These are phyloP conservation scores for Rhagophthalmus giganteus DNA, from an alignment of 2,888 invertebrate species.

Conservation along the genomic window DNA sequence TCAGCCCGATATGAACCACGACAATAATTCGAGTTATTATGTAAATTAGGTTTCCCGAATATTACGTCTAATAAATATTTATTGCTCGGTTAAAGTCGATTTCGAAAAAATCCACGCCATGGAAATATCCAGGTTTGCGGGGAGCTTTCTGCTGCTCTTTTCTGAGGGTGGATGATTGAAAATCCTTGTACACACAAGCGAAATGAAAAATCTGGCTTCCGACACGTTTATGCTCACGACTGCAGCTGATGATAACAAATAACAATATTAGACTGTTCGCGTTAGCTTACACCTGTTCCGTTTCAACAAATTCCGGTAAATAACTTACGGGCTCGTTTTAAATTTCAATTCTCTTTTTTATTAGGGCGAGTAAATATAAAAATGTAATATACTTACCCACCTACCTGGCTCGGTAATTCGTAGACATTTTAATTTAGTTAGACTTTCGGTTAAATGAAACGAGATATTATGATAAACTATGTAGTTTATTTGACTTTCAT, in stretches of 20 bases:
- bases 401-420: too few species aligned
- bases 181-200: conserved; percentile 18
- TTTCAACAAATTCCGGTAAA: conserved; percentile 1
- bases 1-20: too few species aligned
- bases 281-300: conserved; percentile 14
- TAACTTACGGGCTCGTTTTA: not conserved
- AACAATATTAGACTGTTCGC: conserved; percentile 14
- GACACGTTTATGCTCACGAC: conserved; percentile 15
- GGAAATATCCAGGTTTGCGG: too few species aligned
- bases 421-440: too few species aligned
- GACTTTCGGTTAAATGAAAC: conserved; percentile 23
- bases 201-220: conserved; percentile 22
- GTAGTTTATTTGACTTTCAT: conserved; percentile 60
- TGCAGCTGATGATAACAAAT: conserved; percentile 25
- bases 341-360: not conserved
- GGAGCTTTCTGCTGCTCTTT: conserved; percentile 2
- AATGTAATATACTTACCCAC: too few species aligned
- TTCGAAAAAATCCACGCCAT: too few species aligned
- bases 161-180: conserved; percentile 19
- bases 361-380: not conserved
- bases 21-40: too few species aligned
- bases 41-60: too few species aligned
- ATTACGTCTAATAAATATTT: too few species aligned
- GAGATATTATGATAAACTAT: conserved; percentile 56
- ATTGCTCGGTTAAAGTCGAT: too few species aligned